Evolutionary conservation across 2,888 invertebrate genomes (phyloP).

Genomic region (Ctena decussata): DNA sequence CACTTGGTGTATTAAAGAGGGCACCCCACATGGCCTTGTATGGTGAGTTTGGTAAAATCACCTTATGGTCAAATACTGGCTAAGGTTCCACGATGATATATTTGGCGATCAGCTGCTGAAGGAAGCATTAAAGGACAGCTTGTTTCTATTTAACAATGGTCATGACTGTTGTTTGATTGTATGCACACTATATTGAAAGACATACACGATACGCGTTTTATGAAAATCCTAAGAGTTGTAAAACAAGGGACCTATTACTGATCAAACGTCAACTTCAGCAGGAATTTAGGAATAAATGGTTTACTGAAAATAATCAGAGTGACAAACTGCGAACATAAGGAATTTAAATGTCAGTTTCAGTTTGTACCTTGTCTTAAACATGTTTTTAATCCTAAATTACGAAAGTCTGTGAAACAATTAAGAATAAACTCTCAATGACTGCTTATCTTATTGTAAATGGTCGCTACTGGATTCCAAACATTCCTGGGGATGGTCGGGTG

Average conservation of each 20-base stretch:
- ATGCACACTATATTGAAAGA: not conserved
- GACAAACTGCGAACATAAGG: not conserved
- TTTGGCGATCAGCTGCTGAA: not conserved
- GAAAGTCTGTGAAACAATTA: no score
- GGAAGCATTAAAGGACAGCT: not conserved
- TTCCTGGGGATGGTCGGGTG: no score
- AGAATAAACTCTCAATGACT: no score
- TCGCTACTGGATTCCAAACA: no score
- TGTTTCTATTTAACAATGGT: not conserved
- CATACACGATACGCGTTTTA: not conserved
- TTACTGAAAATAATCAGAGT: not conserved
- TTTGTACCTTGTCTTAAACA: not conserved
- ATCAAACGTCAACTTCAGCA: not conserved
- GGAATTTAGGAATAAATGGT: not conserved
- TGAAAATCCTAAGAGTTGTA: not conserved
- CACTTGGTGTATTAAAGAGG: not conserved
- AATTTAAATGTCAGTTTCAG: not conserved
- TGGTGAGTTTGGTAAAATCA: not conserved
- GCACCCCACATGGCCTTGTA: not conserved
- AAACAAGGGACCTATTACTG: not conserved
- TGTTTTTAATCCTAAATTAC: not conserved
- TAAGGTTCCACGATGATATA: not conserved
- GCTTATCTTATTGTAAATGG: no score
- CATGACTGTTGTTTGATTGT: not conserved
- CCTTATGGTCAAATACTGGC: not conserved